phyloP scores from a whole-genome alignment of 2,113 vertebrate species.

The Silurus asotus region DNA sequence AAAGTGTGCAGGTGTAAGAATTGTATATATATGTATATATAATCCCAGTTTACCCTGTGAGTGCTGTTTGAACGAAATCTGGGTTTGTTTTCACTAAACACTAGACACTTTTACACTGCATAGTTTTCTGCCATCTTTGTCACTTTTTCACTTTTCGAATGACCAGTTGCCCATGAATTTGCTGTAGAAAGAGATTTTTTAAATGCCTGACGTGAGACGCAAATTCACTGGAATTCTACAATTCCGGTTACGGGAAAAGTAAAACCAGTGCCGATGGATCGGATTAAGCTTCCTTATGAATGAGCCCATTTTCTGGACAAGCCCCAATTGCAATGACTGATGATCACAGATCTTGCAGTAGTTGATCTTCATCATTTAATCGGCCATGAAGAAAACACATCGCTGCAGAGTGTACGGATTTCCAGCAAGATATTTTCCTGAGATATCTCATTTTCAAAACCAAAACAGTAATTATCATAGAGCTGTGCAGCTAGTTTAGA shows the following conservation, averaged over 20 bases:
- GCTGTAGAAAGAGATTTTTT: too few species aligned
- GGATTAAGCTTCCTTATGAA: neutral
- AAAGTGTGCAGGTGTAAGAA: too few species aligned
- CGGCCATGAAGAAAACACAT: neutral
- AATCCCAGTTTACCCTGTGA: neutral
- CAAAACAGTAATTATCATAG: neutral
- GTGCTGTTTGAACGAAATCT: neutral
- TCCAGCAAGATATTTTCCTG: neutral
- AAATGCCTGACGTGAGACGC: too few species aligned
- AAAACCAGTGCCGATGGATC: neutral
- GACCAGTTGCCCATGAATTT: too few species aligned
- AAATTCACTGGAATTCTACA: too few species aligned
- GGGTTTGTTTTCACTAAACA: neutral
- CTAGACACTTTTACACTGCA: too few species aligned
- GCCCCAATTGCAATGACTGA: neutral
- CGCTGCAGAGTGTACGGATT: neutral
- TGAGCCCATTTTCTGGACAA: neutral
- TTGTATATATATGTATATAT: too few species aligned
- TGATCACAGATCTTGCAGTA: neutral
- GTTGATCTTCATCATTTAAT: neutral
- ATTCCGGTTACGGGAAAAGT: too few species aligned
- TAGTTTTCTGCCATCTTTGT: too few species aligned
- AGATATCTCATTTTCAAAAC: neutral
- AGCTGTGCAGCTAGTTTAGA: neutral
- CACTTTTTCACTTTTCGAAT: too few species aligned